A percentile compares a stretch with the other conserved stretches of the same genome.
Conservation (phyloP, 2,113 vertebrate genomes). For the Thomomys bottae region DNA sequence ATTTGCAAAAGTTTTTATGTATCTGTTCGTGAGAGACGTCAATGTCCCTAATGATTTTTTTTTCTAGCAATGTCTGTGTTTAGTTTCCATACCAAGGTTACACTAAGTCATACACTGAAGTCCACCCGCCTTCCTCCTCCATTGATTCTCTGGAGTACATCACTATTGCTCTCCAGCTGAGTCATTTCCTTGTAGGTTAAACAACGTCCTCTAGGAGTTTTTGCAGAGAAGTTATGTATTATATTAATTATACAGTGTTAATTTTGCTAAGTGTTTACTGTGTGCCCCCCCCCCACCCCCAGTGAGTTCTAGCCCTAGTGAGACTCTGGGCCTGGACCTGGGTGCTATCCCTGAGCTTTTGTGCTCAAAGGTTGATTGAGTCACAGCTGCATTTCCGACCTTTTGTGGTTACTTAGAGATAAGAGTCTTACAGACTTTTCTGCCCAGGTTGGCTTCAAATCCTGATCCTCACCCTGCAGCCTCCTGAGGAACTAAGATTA, state of each 20-base stretch:
- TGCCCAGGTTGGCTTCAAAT: too few species aligned
- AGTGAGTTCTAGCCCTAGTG: too few species aligned
- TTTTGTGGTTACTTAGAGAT: too few species aligned
- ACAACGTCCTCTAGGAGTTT: background rate
- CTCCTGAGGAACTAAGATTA: too few species aligned
- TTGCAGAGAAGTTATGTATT: background rate
- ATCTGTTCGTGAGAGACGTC: background rate
- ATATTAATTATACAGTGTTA: background rate
- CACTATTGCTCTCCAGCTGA: background rate
- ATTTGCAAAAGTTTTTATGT: constrained; percentile 14
- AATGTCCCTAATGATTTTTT: background rate
- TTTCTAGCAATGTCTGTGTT: constrained; percentile 12
- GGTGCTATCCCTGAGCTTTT: too few species aligned
- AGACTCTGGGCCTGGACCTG: too few species aligned
- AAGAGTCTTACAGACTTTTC: too few species aligned
- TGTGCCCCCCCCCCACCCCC: background rate
- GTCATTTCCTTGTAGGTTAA: background rate
- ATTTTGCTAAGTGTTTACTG: background rate
- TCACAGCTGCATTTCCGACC: too few species aligned
- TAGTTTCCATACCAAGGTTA: background rate
- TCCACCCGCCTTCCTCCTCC: background rate
- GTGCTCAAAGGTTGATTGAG: too few species aligned
- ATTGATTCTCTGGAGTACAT: background rate
- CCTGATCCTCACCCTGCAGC: too few species aligned
- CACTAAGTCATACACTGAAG: background rate